Conservation (phyloP, 2,113 vertebrate genomes). For the Takifugu bimaculatus region DNA sequence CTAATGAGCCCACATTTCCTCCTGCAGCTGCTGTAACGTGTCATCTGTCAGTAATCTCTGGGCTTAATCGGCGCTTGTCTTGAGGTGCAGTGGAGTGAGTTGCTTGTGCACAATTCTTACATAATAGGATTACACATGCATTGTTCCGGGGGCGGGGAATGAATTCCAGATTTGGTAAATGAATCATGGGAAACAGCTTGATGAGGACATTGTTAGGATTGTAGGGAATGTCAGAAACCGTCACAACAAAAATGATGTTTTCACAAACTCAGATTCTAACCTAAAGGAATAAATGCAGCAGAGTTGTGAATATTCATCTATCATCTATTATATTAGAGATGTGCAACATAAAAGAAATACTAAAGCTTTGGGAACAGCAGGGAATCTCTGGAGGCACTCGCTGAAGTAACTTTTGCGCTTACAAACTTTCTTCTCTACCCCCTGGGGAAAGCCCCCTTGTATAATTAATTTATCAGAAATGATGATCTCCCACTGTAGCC, state of each 20-base stretch:
- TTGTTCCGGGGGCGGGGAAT: conserved; percentile 5
- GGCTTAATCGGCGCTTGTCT: conserved; percentile 28
- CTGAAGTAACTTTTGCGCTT: background rate
- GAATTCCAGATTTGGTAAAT: conserved; percentile 23
- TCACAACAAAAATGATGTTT: conserved; percentile 2
- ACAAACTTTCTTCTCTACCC: background rate
- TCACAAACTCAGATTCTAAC: conserved; percentile 11
- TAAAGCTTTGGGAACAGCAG: no score
- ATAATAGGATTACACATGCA: conserved; percentile 17
- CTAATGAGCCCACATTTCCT: conserved; percentile 6
- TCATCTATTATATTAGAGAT: no score
- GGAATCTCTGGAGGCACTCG: no score
- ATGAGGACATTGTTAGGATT: background rate
- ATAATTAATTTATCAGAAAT: conserved; percentile 48
- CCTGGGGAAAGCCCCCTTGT: conserved; percentile 28
- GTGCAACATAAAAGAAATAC: no score
- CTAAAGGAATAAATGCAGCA: no score
- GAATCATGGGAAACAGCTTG: conserved; percentile 1
- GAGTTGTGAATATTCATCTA: no score
- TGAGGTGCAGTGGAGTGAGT: conserved; percentile 19
- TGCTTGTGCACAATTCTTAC: conserved; percentile 12
- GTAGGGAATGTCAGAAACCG: no score
- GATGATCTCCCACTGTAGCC: conserved; percentile 37
- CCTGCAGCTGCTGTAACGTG: conserved; percentile 12
- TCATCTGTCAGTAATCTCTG: conserved; percentile 19